phyloP scores from a whole-genome alignment of 2,797 vertebrate genomes.

The Enoplosus armatus region DNA sequence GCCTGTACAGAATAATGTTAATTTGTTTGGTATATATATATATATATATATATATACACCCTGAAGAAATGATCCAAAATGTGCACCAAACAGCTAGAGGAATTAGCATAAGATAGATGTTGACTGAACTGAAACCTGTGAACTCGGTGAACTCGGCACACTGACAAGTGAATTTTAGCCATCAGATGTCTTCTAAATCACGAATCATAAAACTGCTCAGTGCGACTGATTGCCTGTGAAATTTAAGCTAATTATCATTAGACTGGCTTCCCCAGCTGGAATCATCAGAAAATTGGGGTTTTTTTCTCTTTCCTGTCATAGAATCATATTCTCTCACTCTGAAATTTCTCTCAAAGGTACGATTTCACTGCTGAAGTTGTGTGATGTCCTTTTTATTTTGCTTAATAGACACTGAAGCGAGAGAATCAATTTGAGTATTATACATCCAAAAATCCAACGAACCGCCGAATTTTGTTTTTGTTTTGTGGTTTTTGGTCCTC shows the following conservation, averaged over 20 bases:
- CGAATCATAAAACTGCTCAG: neutral
- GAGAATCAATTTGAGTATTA: neutral
- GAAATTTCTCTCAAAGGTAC: neutral
- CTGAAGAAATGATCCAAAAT: too few relatives aligned
- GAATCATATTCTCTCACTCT: neutral
- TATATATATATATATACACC: too few relatives aligned
- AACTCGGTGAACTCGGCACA: neutral
- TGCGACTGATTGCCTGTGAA: neutral
- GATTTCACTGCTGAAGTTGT: neutral
- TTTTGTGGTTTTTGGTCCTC: constrained; percentile 16
- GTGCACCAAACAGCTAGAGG: too few relatives aligned
- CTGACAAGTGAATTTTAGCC: neutral
- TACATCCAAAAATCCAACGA: neutral
- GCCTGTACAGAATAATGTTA: too few relatives aligned
- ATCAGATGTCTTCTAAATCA: neutral
- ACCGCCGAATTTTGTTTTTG: constrained; percentile 17
- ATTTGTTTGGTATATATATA: too few relatives aligned
- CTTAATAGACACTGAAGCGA: neutral
- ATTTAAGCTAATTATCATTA: neutral
- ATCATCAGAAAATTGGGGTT: neutral
- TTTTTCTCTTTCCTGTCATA: neutral
- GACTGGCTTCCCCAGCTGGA: neutral
- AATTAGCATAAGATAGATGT: neutral
- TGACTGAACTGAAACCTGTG: neutral
- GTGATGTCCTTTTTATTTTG: neutral